Evolutionary conservation across 2,797 vertebrate species (phyloP).

Genomic region (Sebastes iracundus): DNA sequence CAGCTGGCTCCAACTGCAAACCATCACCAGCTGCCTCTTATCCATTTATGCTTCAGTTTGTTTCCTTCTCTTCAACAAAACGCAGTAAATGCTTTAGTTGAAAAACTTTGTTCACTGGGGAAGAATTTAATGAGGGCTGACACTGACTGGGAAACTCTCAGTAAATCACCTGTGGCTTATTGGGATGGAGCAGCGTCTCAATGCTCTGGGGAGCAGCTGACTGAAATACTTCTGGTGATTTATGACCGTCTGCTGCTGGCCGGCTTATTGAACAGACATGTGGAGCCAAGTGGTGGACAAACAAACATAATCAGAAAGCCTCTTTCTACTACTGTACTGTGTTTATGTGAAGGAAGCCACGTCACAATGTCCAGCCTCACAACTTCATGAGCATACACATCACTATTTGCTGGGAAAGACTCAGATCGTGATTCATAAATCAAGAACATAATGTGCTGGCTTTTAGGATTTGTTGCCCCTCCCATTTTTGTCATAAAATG

Average conservation of each 20-base stretch:
- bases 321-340: neutral
- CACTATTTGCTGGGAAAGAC: neutral
- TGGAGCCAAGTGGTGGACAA: neutral
- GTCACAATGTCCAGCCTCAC: neutral
- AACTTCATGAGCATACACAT: neutral
- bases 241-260: conserved; percentile 24
- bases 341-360: neutral
- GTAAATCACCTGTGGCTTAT: conserved; percentile 37
- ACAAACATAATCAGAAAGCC: neutral
- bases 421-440: neutral
- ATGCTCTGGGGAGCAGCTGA: conserved; percentile 14
- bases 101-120: conserved; percentile 21
- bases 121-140: conserved; percentile 9
- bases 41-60: neutral
- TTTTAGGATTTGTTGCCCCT: neutral
- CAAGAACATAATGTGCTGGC: neutral
- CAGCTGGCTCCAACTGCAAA: neutral
- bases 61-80: neutral
- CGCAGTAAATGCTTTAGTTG: neutral
- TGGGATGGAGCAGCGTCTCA: conserved; percentile 3
- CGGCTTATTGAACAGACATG: neutral
- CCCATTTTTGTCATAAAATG: neutral
- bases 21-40: neutral
- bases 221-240: conserved; percentile 22
- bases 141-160: conserved; percentile 12